These are phyloP conservation scores for Tamandua tetradactyla DNA, from an alignment of 2,797 vertebrate species.

Conservation along the genomic window DNA sequence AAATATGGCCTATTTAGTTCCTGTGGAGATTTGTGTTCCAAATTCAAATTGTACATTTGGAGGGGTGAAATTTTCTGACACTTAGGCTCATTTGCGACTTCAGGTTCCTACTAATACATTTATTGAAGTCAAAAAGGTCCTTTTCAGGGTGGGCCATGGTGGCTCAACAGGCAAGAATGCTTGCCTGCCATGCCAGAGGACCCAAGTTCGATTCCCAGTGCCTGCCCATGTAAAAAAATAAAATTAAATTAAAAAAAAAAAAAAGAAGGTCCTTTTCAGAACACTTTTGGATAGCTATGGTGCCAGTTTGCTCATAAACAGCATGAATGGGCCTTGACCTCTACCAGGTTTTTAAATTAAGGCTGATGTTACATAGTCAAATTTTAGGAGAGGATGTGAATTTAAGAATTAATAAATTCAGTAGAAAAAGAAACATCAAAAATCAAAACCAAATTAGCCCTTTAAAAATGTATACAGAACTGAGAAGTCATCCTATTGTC, in stretches of 20 bases:
- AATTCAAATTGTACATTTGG: neutral
- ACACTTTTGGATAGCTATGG: neutral
- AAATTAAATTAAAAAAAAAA: too few species aligned
- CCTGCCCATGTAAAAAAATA: too few species aligned
- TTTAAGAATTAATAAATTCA: constrained; percentile 6
- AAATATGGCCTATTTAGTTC: neutral
- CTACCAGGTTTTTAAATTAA: neutral
- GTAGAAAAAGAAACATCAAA: neutral
- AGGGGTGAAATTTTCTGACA: neutral
- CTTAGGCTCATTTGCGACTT: neutral
- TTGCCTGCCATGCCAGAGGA: too few species aligned
- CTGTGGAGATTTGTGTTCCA: neutral
- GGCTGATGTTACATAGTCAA: neutral
- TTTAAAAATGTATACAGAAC: neutral
- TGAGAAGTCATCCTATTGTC: neutral
- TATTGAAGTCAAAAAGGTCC: neutral
- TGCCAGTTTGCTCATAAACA: neutral
- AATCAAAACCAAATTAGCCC: neutral
- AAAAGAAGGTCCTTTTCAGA: neutral
- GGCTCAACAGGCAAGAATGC: too few species aligned
- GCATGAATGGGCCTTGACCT: neutral
- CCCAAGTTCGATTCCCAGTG: too few species aligned
- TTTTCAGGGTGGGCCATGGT: too few species aligned
- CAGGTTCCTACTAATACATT: neutral
- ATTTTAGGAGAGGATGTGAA: neutral